Evolutionary conservation across 2,797 vertebrate genomes (phyloP).

Genomic region (Dallia pectoralis): DNA sequence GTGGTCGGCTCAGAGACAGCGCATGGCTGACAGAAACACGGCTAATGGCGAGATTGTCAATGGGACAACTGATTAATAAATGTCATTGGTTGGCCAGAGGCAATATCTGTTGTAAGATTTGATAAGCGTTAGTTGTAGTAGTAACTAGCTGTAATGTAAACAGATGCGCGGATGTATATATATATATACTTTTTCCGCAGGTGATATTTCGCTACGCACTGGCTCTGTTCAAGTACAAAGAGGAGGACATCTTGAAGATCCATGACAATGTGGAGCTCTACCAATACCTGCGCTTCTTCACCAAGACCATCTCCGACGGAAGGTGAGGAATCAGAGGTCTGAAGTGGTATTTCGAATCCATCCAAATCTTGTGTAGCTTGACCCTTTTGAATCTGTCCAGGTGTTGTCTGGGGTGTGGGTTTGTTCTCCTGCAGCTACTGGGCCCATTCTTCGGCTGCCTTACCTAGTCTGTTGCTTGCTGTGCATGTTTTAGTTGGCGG

Average conservation of each 20-base stretch:
- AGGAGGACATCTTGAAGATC: slow-evolving; percentile 89
- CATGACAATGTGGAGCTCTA: slow-evolving; percentile 85
- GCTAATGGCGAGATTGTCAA: not conserved
- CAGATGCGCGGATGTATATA: no score
- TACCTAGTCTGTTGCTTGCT: slow-evolving; percentile 15
- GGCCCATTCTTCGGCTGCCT: not conserved
- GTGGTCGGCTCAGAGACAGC: not conserved
- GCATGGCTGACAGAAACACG: not conserved
- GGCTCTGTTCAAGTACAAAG: slow-evolving; percentile 94
- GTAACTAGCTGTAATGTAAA: not conserved
- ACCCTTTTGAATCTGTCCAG: not conserved
- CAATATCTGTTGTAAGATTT: not conserved
- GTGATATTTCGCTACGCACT: slow-evolving; percentile 93
- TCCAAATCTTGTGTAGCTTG: not conserved
- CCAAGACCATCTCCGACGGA: slow-evolving; percentile 85
- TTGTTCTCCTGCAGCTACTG: not conserved
- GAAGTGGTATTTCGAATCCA: not conserved
- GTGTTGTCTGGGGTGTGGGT: not conserved
- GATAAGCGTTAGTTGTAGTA: not conserved
- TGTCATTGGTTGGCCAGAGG: not conserved
- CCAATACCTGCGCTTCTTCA: slow-evolving; percentile 90
- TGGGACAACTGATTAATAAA: not conserved
- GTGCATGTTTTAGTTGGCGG: slow-evolving; percentile 34
- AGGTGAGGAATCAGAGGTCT: slow-evolving; percentile 70
- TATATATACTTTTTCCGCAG: slow-evolving; percentile 54